Base-by-base conservation (phyloP, 1,140 invertebrate species). In the Atopsyche davidsoni region DNA sequence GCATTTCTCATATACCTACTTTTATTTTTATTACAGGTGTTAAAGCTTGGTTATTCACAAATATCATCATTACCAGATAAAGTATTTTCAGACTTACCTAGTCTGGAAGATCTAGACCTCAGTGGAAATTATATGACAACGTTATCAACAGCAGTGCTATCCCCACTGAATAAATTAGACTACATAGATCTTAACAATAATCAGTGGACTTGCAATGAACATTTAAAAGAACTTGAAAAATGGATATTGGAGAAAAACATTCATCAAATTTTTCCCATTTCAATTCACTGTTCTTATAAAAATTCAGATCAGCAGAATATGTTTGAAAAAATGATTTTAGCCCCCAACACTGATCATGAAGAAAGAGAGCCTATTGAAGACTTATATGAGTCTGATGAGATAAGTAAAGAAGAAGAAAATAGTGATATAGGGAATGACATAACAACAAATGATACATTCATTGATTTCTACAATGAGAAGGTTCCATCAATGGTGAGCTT, bases 31-130 rank as follows among this genome's bases (percentile, higher is more conserved):
- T 72, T 75, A 42, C 60, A 77, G 75, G 60, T 72, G 7, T 60
- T 76, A n/a, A 74, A 75, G 55, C 59, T 77, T 3, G 72, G 72
- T 46, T 65, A 65, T 34, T 76, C 72, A 44, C 60, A 68, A 10
- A 76, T 77, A 41, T 69, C 70, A 47, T 60, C 62, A 14, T 57
- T 77, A 34, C 66, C 68, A 0, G 56, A 65, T 3, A 61, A 68
- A 35, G 39, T 72, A 4, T 75, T 77, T 43, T 66, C 48, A 6
- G 57, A 69, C 46, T 32, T 75, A 31, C 73, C 74, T 17, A 74
- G 72, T 53, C 59, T 77, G 39, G 66, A 62, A 56, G 65, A 68
- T 48, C 55, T 77, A 45, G 72, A 76, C 60, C 51, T 77, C 23
- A 74, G 70, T 21, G 66, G 71, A 48, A 77, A 77, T 49, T 70